phyloP scores from a whole-genome alignment of 2,797 vertebrate species.

The Anabas testudineus region DNA sequence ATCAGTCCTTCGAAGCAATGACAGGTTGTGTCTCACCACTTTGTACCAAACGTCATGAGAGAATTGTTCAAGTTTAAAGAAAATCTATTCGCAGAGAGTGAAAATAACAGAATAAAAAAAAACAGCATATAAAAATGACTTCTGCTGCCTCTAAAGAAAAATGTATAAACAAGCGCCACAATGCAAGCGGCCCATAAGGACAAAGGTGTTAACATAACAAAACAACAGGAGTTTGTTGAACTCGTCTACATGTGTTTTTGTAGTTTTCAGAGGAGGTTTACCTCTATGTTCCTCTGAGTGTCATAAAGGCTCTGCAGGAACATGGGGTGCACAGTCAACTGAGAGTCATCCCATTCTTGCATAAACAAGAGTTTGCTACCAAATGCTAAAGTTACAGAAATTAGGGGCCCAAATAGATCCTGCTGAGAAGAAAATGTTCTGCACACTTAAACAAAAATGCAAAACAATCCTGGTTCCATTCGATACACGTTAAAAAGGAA shows the following conservation, averaged over 20 bases:
- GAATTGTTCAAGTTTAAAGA: too few species aligned
- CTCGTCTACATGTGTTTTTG: slow-evolving; percentile 22
- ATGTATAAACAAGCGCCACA: slow-evolving; percentile 20
- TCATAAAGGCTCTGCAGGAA: background rate
- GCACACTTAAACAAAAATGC: slow-evolving; percentile 65
- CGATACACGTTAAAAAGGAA: slow-evolving; percentile 10
- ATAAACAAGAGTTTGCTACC: background rate
- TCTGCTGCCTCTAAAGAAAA: slow-evolving; percentile 24
- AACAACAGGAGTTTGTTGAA: slow-evolving; percentile 1
- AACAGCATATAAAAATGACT: slow-evolving; percentile 43
- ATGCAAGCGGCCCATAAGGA: slow-evolving; percentile 50
- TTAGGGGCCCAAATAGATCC: slow-evolving; percentile 7
- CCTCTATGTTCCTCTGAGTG: background rate
- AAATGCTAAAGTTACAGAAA: background rate
- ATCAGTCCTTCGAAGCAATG: too few species aligned
- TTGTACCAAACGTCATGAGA: too few species aligned
- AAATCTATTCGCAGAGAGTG: too few species aligned
- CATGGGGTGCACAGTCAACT: background rate
- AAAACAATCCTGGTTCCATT: slow-evolving; percentile 56
- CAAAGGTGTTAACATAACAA: slow-evolving; percentile 45
- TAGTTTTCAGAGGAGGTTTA: slow-evolving; percentile 3
- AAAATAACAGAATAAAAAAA: slow-evolving; percentile 14
- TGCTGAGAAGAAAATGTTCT: slow-evolving; percentile 49
- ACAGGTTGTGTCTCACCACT: too few species aligned
- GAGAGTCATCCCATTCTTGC: background rate